phyloP scores from a whole-genome alignment of 1,140 invertebrate genomes.

The Drosophila burlai region DNA sequence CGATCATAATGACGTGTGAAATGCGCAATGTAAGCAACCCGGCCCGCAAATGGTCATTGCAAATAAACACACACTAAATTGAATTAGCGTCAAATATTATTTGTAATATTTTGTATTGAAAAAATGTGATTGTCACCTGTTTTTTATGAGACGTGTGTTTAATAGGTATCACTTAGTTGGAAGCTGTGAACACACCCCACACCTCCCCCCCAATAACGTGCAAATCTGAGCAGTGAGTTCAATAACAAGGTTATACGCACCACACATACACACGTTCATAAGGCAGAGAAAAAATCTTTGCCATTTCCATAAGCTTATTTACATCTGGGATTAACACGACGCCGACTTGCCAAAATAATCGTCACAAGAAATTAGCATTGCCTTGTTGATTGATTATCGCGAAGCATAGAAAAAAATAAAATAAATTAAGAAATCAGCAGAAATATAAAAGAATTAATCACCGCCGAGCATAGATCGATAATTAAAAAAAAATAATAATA shows the following conservation, averaged over 20 bases:
- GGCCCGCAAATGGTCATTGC: slow-evolving; percentile 42
- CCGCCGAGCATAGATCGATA: slow-evolving; percentile 18
- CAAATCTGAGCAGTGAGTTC: slow-evolving; percentile 45
- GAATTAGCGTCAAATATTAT: slow-evolving; percentile 62
- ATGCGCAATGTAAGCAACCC: slow-evolving; percentile 40
- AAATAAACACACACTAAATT: slow-evolving; percentile 73
- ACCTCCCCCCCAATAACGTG: neutral
- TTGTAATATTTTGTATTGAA: slow-evolving; percentile 43
- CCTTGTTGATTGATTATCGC: slow-evolving; percentile 47
- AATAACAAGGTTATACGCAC: slow-evolving; percentile 71
- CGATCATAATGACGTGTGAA: slow-evolving; percentile 57
- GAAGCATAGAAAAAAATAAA: slow-evolving; percentile 41
- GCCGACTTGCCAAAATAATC: slow-evolving; percentile 58
- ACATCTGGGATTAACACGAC: slow-evolving; percentile 41
- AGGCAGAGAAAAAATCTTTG: slow-evolving; percentile 10
- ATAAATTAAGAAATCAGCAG: slow-evolving; percentile 49
- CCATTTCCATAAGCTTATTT: slow-evolving; percentile 51
- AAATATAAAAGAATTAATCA: slow-evolving; percentile 14
- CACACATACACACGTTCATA: neutral
- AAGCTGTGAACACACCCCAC: slow-evolving; percentile 40
- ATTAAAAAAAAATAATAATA: neutral
- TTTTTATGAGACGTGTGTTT: slow-evolving; percentile 48
- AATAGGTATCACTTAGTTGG: slow-evolving; percentile 57
- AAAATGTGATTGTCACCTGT: slow-evolving; percentile 62
- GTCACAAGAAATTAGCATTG: slow-evolving; percentile 68